phyloP scores from a whole-genome alignment of 2,888 invertebrate genomes.

The Apamea anceps region DNA sequence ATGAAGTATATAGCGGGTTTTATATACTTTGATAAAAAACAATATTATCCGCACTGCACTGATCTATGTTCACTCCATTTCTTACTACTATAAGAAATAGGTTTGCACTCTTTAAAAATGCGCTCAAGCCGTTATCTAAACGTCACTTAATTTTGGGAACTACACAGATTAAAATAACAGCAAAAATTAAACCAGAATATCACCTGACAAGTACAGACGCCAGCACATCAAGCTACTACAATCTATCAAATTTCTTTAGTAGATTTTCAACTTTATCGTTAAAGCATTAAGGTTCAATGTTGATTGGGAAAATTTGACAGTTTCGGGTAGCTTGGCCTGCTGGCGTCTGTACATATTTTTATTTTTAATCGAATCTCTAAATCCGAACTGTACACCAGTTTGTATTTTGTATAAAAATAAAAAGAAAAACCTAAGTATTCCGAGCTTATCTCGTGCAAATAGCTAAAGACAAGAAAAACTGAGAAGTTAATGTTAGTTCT shows the following conservation, averaged over 20 bases:
- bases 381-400: not conserved
- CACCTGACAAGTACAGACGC: not conserved
- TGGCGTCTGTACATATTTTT: not conserved
- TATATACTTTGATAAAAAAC: not conserved
- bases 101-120: not conserved
- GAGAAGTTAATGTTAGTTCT: conserved; percentile 28
- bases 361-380: not conserved
- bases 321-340: too few species aligned
- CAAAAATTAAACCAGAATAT: not conserved
- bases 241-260: too few species aligned
- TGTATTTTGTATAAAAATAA: conserved; percentile 22
- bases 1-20: not conserved
- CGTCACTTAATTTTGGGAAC: not conserved
- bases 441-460: conserved; percentile 38
- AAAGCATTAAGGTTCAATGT: too few species aligned
- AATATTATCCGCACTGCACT: not conserved
- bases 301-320: too few species aligned
- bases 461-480: conserved; percentile 11
- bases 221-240: too few species aligned
- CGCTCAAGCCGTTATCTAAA: too few species aligned
- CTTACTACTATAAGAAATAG: too few species aligned
- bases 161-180: not conserved
- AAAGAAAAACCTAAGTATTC: conserved; percentile 6
- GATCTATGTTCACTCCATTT: not conserved
- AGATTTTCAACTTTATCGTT: too few species aligned